Evolutionary conservation across 2,797 vertebrate genomes (phyloP).

Genomic region (Cyclopterus lumpus): DNA sequence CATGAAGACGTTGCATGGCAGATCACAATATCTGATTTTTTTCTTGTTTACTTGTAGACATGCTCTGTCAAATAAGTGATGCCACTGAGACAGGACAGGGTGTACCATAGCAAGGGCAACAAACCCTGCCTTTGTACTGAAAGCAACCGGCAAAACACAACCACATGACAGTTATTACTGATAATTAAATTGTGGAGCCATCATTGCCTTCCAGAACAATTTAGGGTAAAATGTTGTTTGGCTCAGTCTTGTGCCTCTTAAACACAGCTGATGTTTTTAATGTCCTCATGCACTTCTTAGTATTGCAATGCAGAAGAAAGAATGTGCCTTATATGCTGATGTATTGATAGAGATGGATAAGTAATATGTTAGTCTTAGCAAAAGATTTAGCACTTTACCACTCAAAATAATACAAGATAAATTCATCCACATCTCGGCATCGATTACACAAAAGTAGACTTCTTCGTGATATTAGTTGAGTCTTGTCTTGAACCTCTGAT

Average conservation of each 20-base stretch:
- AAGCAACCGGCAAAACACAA: conserved; percentile 60
- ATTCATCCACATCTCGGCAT: not conserved
- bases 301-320: not conserved
- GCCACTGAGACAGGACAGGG: conserved; percentile 48
- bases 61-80: conserved; percentile 35
- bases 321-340: not conserved
- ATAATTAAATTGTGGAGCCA: conserved; percentile 73
- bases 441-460: not conserved
- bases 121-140: conserved; percentile 75
- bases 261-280: conserved; percentile 30
- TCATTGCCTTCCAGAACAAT: conserved; percentile 43
- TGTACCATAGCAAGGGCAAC: conserved; percentile 60
- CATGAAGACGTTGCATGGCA: not conserved
- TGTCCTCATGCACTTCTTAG: conserved; percentile 11
- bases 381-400: not conserved
- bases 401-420: not conserved
- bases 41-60: conserved; percentile 59
- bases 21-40: conserved; percentile 26
- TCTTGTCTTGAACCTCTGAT: not conserved
- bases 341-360: not conserved
- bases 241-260: conserved; percentile 10
- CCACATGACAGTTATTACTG: conserved; percentile 81
- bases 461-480: not conserved
- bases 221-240: conserved; percentile 51
- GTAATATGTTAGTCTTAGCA: not conserved